Base-by-base conservation (phyloP, 2,888 invertebrate species). In the Hesperia comma region DNA sequence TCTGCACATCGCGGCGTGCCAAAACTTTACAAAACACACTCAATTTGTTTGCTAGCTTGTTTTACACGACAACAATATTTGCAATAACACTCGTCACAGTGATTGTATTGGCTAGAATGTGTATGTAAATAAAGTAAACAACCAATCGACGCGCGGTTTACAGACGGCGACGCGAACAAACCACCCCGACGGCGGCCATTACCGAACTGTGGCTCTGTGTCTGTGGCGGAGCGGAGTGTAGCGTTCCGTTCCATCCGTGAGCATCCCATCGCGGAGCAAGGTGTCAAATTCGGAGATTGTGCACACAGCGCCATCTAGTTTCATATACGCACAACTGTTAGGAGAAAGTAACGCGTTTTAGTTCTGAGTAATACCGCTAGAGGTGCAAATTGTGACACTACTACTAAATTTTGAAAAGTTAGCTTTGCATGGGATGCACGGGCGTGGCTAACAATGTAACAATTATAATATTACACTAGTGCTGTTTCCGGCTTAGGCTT, bases 151-250 rank as follows among this genome's bases (percentile, higher is more conserved):
- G 79, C 78, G 79, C 74, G 72, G 74, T 69, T 72, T 69, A 78
- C 71, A 77, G 74, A 81, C 74, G 75, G 72, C 72, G 71, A 74
- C 77, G 70, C 73, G 69, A 84, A 70, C 80, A 82, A 81, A 84
- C 90, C 87, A 87, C 90, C 86, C 75, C 84, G 80, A 72, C 79
- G 87, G 92, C 92, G 83, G 92, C 92, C 93, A 93, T 93, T 92
- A 90, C 90, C 89, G 84, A 85, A 93, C 92, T 92, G 79, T 60
- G 61, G 37, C 51, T 21, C 8, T 46, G 49, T 46, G 1, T 43
- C 32, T 7, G 71, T 77, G 72, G 74, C 69, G 72, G 73, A 26
- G 26, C 26, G 26, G 26, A 26, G 26, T 26, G 26, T 26, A 26
- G 73, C 74, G 86, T 82, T 32, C 2, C 33, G 49, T 61, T 19